Evolutionary conservation across 2,797 vertebrate species (phyloP).

Genomic region (Balearica regulorum): DNA sequence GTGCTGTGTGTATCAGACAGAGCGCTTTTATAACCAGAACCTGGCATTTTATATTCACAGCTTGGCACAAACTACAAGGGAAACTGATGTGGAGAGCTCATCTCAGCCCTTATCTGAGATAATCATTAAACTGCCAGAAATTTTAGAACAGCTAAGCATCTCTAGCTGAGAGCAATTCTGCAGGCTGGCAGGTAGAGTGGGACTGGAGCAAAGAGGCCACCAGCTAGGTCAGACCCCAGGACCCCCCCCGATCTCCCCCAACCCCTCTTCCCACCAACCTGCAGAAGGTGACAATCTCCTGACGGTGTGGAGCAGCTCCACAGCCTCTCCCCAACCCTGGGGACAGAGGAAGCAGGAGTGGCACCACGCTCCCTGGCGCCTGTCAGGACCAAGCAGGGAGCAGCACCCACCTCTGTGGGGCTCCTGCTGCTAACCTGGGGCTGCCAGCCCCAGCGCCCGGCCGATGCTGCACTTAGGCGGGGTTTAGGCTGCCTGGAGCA

Average conservation of each 20-base stretch:
- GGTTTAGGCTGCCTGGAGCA: neutral
- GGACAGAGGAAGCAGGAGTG: neutral
- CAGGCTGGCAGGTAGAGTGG: neutral
- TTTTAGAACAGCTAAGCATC: neutral
- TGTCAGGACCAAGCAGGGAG: neutral
- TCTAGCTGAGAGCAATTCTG: neutral
- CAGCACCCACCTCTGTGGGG: neutral
- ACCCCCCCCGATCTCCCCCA: neutral
- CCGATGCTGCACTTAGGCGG: neutral
- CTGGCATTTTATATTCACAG: neutral
- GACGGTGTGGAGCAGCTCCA: neutral
- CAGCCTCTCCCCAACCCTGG: accelerated
- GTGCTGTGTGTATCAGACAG: neutral
- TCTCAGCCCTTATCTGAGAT: neutral
- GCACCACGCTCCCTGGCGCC: neutral
- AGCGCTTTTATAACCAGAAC: neutral
- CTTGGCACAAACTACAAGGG: neutral
- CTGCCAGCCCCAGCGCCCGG: neutral
- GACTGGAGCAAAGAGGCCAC: neutral
- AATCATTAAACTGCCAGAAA: neutral
- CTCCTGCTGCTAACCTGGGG: neutral
- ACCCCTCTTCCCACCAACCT: neutral
- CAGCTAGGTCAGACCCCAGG: neutral
- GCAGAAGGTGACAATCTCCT: neutral
- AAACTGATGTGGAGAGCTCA: neutral